Percentiles rank a stretch among this genome's conserved stretches.
These are phyloP conservation scores for Xestoiulus laeticollis DNA, from an alignment of 2,888 invertebrate species.

Conservation along the genomic window DNA sequence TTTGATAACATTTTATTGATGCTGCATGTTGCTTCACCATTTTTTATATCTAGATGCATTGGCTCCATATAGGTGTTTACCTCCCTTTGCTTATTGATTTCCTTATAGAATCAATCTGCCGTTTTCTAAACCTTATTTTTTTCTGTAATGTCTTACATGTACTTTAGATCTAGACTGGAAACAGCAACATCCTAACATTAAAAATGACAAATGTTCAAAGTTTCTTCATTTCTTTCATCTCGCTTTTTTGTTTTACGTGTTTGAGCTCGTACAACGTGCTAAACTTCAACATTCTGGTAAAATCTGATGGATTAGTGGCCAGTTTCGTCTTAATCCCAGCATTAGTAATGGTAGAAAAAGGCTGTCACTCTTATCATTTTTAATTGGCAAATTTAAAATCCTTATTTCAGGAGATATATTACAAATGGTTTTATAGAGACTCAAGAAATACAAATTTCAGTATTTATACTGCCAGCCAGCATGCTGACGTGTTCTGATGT, in stretches of 20 bases:
- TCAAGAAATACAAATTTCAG: not conserved
- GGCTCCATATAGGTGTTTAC: constrained; percentile 11
- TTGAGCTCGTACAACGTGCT: not conserved
- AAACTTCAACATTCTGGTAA: constrained; percentile 2
- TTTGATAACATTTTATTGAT: constrained; percentile 43
- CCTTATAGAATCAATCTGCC: constrained; percentile 3
- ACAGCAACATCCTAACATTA: constrained; percentile 26
- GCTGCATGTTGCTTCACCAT: constrained; percentile 17
- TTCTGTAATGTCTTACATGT: not conserved
- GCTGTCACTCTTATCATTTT: not conserved
- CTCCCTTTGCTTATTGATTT: constrained; percentile 11
- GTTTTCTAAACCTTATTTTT: not conserved
- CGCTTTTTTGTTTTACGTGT: not conserved
- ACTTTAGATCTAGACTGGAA: not conserved
- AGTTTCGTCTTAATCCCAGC: not conserved
- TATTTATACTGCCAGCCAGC: too few species aligned
- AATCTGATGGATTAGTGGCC: not conserved
- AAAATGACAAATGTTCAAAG: constrained; percentile 27
- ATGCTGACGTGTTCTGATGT: too few species aligned
- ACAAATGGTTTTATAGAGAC: not conserved
- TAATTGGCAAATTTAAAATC: not conserved
- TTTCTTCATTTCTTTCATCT: constrained; percentile 16
- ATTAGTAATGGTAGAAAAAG: not conserved
- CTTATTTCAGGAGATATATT: not conserved
- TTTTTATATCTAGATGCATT: not conserved